Evolutionary conservation across 2,888 invertebrate species (phyloP), one percentile per base, ranked within the genome.

Genomic region (Tenthredo livida): DNA sequence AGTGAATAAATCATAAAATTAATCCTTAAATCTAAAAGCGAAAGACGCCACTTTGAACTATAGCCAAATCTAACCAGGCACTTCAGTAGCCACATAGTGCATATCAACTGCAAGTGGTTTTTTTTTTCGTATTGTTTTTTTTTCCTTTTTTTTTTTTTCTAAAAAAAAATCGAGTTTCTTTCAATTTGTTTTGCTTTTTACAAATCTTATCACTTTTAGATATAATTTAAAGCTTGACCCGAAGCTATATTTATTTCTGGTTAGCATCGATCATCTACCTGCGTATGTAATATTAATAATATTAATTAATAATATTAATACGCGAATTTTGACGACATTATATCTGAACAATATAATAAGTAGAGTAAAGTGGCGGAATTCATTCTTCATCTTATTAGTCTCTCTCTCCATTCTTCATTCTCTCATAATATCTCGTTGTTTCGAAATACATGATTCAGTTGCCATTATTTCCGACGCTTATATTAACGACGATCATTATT

Each of bases 141-240:
- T 12, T 82, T 85, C 72, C 54, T 65, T 85, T 85, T 25, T 72
- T 54, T 7, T 54, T 61, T 12, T 65, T 21, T 61, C 87, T 12
- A n/a, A n/a, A n/a, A n/a, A n/a, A n/a, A n/a, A n/a, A n/a, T n/a
- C n/a, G n/a, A n/a, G n/a, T n/a, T 82, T 85, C 75, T 67, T 65
- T 85, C n/a, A n/a, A n/a, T 85, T 25, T 72, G 43, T 7, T 54
- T 61, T n/a, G 6, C 7, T n/a, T n/a, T 7, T 54, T 4, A 15
- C 61, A 61, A 61, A 61, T 61, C 12, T 61, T 25, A 61, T 61
- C 61, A 61, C 25, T 10, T 61, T 29, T 29, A 21, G 12, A 4
- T 61, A 29, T 61, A 50, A n/a, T 21, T 65, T 65, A 65, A 65
- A 65, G 29, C 65, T 65, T 65, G 1, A 54, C 54, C 54, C n/a